Evolutionary conservation across 2,888 invertebrate genomes (phyloP), one percentile per base, ranked within the genome.

Genomic region (Perithous albicinctus): DNA sequence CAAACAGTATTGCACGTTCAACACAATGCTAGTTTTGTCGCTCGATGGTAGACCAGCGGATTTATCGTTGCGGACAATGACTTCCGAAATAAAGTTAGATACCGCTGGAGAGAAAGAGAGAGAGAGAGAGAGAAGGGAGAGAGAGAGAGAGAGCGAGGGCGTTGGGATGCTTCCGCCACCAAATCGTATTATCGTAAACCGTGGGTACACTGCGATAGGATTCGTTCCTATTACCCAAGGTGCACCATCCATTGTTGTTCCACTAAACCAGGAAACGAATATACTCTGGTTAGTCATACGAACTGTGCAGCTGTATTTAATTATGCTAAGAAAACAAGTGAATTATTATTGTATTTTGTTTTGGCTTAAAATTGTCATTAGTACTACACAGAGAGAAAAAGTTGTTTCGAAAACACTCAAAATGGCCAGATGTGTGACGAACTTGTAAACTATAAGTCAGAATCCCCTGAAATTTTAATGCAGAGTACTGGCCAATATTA

Each of bases 21-120:
- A 67, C 51, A 82, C 85, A 84, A 83, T 85, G 80, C 51, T 43
- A 82, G 73, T 84, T 82, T 82, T 80, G 85, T 83, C 67, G 80
- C 75, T 69, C 77, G 67, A 26, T 23, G 46, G 43, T 41, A 43
- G 48, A 38, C 59, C 75, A 32, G 64, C 64, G 77, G 84, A 85
- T 85, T 85, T 84, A 85, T 85, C 77, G 75, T 76, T 29, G 46
- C 73, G 51, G 69, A 83, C 84, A 85, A 85, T 84, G 78, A 85
- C 81, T 83, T 81, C 77, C 84, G 74, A 81, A 85, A 85, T 83
- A 78, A 85, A 81, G 77, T 85, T 80, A 64, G 69, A 80, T 82
- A 73, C 41, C 66, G 51, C 70, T 38, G 29, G 46, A 29, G 73
- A 64, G 78, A 64, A 56, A n/a, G 35, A 15, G 54, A 46, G 48